These are phyloP conservation scores for Andrena praecox DNA, from an alignment of 2,888 invertebrate genomes.

Conservation along the genomic window DNA sequence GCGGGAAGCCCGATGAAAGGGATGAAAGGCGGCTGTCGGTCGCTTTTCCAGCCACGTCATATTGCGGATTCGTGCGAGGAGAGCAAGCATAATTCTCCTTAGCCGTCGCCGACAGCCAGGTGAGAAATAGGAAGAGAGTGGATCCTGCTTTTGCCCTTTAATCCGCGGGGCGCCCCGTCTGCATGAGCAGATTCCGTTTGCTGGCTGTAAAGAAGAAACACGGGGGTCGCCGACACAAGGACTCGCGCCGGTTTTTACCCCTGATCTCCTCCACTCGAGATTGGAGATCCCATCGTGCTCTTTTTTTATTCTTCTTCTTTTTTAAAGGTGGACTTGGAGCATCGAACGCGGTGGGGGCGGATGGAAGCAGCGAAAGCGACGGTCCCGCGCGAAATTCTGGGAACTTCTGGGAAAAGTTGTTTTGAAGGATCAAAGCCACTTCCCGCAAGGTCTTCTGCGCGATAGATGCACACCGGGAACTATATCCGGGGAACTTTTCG, in stretches of 20 bases:
- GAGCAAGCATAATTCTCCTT: constrained; percentile 20
- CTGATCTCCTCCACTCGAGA: constrained; percentile 1
- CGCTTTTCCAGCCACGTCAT: constrained; percentile 38
- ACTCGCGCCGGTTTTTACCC: not conserved
- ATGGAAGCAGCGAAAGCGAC: not conserved
- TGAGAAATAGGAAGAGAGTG: constrained; percentile 10
- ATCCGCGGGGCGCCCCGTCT: constrained; percentile 46
- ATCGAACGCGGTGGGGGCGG: not conserved
- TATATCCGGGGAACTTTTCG: not conserved
- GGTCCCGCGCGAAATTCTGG: not conserved
- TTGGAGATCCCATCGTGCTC: not conserved
- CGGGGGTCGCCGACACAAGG: not conserved
- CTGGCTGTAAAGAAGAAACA: not conserved
- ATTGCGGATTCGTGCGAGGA: constrained; percentile 46
- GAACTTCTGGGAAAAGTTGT: constrained; percentile 1
- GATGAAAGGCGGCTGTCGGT: constrained; percentile 39
- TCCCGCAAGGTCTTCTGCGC: not conserved
- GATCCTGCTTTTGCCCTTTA: constrained; percentile 43
- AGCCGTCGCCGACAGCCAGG: not conserved
- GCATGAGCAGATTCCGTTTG: constrained; percentile 24
- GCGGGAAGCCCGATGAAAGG: constrained; percentile 43
- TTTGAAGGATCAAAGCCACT: not conserved
- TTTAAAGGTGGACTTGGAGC: not conserved
- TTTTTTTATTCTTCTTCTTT: not conserved
- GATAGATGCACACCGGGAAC: not conserved